phyloP scores from a whole-genome alignment of 2,888 invertebrate species.

The Phymatocera aterrima region DNA sequence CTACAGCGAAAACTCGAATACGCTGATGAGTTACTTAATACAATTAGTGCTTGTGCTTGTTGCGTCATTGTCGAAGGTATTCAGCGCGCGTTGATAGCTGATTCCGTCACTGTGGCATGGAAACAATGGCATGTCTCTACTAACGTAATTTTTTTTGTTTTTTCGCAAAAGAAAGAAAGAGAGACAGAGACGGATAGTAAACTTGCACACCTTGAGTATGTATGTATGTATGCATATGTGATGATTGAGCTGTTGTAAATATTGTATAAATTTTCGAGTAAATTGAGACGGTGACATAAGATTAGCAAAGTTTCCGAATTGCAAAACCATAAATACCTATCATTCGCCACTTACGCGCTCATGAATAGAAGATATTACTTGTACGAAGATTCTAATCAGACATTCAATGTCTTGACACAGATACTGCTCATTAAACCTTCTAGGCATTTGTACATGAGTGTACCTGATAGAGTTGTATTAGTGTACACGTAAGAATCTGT shows the following conservation, averaged over 20 bases:
- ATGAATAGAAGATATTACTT: constrained; percentile 6
- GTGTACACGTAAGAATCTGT: too few species aligned
- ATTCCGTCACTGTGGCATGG: not conserved
- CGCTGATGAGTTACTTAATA: too few species aligned
- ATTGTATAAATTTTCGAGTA: not conserved
- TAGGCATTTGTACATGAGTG: too few species aligned
- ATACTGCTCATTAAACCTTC: constrained; percentile 13
- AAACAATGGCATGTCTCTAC: constrained; percentile 30
- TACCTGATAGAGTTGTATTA: too few species aligned
- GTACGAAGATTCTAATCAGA: too few species aligned
- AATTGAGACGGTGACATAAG: constrained; percentile 1
- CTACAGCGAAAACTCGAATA: too few species aligned
- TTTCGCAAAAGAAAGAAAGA: not conserved
- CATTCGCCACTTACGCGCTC: not conserved
- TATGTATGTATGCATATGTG: not conserved
- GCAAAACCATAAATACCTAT: not conserved
- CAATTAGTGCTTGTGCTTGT: too few species aligned
- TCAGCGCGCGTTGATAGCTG: too few species aligned
- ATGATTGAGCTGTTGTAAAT: too few species aligned
- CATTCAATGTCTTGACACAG: constrained; percentile 15
- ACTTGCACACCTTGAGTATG: not conserved
- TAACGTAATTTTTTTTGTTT: too few species aligned
- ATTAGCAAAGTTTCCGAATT: constrained; percentile 29
- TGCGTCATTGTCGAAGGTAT: too few species aligned
- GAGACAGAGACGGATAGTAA: not conserved